Conservation (phyloP, 2,888 invertebrate species). For the Anthophora plumipes region DNA sequence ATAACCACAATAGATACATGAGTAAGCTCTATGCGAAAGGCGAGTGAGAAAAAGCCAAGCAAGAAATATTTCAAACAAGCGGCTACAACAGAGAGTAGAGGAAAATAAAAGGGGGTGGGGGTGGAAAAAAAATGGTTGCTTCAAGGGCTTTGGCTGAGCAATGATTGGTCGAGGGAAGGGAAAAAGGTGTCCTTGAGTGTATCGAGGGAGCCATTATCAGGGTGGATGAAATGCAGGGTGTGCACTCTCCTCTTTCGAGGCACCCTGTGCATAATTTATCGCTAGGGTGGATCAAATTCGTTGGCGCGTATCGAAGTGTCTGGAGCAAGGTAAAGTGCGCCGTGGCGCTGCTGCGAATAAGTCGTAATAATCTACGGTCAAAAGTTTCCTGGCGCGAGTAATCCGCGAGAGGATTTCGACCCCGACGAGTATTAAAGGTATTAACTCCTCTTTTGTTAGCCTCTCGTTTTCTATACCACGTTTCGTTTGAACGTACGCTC, state of each 20-base stretch:
- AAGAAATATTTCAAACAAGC: constrained; percentile 38
- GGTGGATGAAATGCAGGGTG: constrained; percentile 66
- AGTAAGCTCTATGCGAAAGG: not conserved
- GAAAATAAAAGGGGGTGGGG: not conserved
- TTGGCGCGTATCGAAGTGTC: constrained; percentile 63
- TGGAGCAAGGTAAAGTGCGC: constrained; percentile 15
- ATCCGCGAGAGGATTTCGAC: constrained; percentile 49
- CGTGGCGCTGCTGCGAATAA: constrained; percentile 26
- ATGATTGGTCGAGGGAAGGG: constrained; percentile 62
- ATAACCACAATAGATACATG: too few species aligned
- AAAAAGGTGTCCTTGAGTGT: constrained; percentile 71
- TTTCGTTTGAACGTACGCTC: too few species aligned
- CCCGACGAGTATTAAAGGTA: constrained; percentile 36
- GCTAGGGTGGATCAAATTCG: constrained; percentile 63
- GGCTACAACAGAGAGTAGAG: constrained; percentile 8
- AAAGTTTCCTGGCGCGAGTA: constrained; percentile 23
- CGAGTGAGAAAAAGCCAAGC: constrained; percentile 1
- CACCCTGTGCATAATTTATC: constrained; percentile 74
- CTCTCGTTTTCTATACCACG: not conserved
- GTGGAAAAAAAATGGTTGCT: constrained; percentile 44
- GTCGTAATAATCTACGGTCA: constrained; percentile 51
- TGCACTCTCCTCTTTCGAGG: constrained; percentile 66
- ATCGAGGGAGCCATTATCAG: constrained; percentile 75
- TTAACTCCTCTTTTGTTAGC: constrained; percentile 36
- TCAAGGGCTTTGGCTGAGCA: constrained; percentile 37